Conservation (phyloP, 2,888 invertebrate species). For the Chirona hameri region DNA sequence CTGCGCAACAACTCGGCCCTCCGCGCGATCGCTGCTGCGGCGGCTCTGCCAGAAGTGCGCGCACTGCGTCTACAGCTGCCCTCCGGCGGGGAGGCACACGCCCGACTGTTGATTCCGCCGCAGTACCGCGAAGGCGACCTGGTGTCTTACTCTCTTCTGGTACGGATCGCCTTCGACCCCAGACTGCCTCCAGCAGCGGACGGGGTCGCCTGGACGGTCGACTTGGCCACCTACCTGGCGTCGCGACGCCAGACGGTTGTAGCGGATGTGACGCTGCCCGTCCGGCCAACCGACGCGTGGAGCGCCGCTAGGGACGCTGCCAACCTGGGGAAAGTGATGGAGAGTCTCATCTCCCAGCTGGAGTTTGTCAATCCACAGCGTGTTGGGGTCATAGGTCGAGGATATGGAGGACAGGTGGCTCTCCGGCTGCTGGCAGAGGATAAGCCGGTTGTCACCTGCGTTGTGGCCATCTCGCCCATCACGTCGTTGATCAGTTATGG, state of each 20-base stretch:
- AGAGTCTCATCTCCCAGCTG: background rate
- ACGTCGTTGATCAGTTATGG: background rate
- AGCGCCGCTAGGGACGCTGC: background rate
- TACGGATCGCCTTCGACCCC: background rate
- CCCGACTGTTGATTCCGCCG: background rate
- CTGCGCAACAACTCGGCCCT: background rate
- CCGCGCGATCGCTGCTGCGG: background rate
- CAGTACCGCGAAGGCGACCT: background rate
- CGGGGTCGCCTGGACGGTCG: background rate
- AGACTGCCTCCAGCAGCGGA: background rate
- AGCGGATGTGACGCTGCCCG: background rate
- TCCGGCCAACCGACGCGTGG: background rate
- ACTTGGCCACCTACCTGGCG: background rate
- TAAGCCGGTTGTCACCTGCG: background rate
- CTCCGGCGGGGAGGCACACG: background rate
- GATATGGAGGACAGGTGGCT: background rate
- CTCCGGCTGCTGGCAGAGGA: background rate
- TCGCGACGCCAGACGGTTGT: background rate
- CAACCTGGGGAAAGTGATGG: background rate
- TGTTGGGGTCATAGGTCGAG: background rate
- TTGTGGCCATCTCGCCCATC: background rate
- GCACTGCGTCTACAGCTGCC: background rate
- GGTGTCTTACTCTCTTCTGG: background rate
- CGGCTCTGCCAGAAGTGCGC: background rate
- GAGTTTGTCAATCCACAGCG: background rate